phyloP scores from a whole-genome alignment of 2,113 vertebrate genomes.

The Etheostoma spectabile region DNA sequence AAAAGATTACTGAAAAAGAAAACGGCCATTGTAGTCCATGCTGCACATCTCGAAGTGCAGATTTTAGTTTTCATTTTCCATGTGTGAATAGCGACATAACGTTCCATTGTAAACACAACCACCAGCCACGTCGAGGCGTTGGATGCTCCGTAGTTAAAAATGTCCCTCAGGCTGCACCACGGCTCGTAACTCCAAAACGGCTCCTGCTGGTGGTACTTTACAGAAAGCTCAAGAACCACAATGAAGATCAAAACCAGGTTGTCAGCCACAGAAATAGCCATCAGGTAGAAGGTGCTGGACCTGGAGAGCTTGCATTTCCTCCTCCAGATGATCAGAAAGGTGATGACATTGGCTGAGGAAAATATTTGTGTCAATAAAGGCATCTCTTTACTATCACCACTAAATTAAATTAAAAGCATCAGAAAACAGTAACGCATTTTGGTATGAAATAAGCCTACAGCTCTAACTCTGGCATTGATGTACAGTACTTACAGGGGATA shows the following conservation, averaged over 20 bases:
- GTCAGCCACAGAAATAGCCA: conserved; percentile 80
- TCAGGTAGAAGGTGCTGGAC: conserved; percentile 78
- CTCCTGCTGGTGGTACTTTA: conserved; percentile 66
- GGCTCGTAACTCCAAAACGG: conserved; percentile 74
- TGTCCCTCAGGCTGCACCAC: conserved; percentile 77
- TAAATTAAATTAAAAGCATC: neutral
- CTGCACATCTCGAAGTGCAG: conserved; percentile 59
- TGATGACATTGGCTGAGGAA: conserved; percentile 75
- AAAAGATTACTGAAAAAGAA: conserved; percentile 63
- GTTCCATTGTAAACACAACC: conserved; percentile 76
- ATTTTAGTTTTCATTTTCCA: conserved; percentile 67
- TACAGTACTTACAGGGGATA: conserved; percentile 79
- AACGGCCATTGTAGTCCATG: conserved; percentile 56
- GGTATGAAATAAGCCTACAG: neutral
- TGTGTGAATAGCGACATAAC: conserved; percentile 73
- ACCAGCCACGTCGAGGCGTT: conserved; percentile 79
- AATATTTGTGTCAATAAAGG: conserved; percentile 13
- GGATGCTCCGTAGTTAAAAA: conserved; percentile 74
- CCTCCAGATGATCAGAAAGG: conserved; percentile 80
- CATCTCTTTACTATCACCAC: neutral
- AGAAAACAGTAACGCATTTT: neutral
- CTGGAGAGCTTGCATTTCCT: conserved; percentile 77
- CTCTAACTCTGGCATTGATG: neutral
- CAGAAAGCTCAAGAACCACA: conserved; percentile 74
- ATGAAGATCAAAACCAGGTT: conserved; percentile 75